Percentiles rank a stretch among this genome's conserved stretches.
Evolutionary conservation across 2,797 vertebrate genomes (phyloP).

Genomic region (Odontamblyopus lacepedii): DNA sequence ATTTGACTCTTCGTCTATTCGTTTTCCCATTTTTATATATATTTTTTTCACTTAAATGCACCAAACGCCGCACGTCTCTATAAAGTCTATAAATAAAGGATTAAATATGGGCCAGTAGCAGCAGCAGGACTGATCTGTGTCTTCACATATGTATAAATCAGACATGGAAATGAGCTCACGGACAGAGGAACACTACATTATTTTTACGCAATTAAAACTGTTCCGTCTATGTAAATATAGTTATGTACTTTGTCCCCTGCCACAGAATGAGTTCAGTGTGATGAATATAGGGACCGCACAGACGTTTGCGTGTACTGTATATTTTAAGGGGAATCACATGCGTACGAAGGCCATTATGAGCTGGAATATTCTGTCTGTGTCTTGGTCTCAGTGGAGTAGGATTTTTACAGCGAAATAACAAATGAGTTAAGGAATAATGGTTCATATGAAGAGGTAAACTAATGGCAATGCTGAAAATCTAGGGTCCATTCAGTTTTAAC

Average conservation of each 20-base stretch:
- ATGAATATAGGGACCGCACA: conserved; percentile 28
- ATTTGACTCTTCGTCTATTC: no score
- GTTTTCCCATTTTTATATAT: no score
- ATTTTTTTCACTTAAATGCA: no score
- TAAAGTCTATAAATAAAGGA: conserved; percentile 41
- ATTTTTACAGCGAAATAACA: not conserved
- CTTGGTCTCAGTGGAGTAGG: not conserved
- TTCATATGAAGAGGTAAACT: not conserved
- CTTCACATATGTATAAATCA: conserved; percentile 24
- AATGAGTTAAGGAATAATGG: not conserved
- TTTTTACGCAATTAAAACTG: conserved; percentile 29
- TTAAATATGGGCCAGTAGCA: conserved; percentile 31
- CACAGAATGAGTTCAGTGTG: conserved; percentile 25
- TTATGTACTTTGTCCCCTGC: conserved; percentile 6
- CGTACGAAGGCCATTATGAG: not conserved
- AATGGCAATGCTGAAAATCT: not conserved
- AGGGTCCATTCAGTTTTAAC: not conserved
- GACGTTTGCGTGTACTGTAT: conserved; percentile 8
- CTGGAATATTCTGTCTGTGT: not conserved
- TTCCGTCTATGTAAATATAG: conserved; percentile 13
- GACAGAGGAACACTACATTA: conserved; percentile 6
- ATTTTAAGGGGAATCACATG: conserved; percentile 10
- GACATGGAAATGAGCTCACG: conserved; percentile 16
- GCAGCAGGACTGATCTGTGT: conserved; percentile 14
- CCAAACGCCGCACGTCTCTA: conserved; percentile 6